Percentiles rank a stretch among this genome's conserved stretches.
These are phyloP conservation scores for Urosaurus nigricauda DNA, from an alignment of 2,797 vertebrate genomes.

Conservation along the genomic window DNA sequence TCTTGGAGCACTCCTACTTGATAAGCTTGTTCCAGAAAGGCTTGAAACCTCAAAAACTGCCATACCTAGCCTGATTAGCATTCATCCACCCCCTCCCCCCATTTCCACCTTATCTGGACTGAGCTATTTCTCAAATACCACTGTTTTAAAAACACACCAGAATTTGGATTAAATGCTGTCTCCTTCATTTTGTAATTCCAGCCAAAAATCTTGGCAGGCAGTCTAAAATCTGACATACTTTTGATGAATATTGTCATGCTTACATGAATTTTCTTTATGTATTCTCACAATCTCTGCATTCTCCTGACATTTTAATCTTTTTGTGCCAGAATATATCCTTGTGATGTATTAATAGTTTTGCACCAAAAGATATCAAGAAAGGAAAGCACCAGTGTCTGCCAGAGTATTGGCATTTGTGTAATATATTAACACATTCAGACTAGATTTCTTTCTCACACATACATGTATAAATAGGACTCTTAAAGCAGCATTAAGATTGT, in stretches of 20 bases:
- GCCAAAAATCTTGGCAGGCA: background rate
- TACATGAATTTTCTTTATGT: background rate
- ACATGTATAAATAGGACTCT: background rate
- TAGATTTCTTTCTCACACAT: background rate
- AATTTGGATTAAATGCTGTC: background rate
- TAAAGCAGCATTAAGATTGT: background rate
- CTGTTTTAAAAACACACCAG: background rate
- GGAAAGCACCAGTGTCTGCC: background rate
- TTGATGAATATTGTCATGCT: background rate
- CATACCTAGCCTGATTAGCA: background rate
- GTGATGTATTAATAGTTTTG: background rate
- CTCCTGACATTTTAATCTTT: slow-evolving; percentile 12
- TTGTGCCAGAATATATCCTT: background rate
- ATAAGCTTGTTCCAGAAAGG: background rate
- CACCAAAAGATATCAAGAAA: background rate
- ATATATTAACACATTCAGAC: background rate
- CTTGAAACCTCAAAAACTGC: background rate
- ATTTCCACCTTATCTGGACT: background rate
- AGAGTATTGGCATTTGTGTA: background rate
- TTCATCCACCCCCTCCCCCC: background rate
- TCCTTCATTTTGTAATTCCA: background rate
- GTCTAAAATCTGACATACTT: slow-evolving; percentile 1
- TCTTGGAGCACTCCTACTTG: background rate
- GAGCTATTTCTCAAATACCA: background rate
- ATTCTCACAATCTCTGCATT: background rate